A percentile compares a stretch with the other conserved stretches of the same genome.
phyloP scores from a whole-genome alignment of 2,797 vertebrate genomes.

The Sebastes reedi region DNA sequence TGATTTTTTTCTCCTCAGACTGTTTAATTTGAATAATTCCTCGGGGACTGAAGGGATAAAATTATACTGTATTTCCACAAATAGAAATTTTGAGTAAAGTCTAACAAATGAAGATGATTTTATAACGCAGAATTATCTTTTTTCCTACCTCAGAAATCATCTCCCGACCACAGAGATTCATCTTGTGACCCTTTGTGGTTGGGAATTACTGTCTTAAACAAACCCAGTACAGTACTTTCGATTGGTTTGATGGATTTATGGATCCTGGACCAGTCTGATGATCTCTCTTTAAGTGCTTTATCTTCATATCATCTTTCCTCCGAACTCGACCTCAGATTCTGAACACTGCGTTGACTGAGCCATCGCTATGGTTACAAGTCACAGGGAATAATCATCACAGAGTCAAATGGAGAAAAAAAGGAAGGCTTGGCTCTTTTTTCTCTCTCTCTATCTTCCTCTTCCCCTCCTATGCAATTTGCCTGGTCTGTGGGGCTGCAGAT shows the following conservation, averaged over 20 bases:
- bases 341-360: constrained; percentile 28
- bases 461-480: constrained; percentile 75
- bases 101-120: neutral
- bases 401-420: constrained; percentile 65
- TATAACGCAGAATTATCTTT: neutral
- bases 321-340: neutral
- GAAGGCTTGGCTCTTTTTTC: constrained; percentile 48
- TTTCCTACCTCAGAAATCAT: neutral
- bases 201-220: neutral
- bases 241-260: neutral
- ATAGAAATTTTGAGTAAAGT: neutral
- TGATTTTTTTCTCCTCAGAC: no score
- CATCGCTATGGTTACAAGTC: constrained; percentile 73
- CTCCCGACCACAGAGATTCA: neutral
- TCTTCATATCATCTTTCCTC: constrained; percentile 17
- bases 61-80: neutral
- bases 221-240: neutral
- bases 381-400: constrained; percentile 74
- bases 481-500: constrained; percentile 79
- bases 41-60: neutral
- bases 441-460: constrained; percentile 55
- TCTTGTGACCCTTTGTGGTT: neutral
- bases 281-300: neutral
- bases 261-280: neutral
- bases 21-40: neutral